Percentiles rank a stretch among this genome's conserved stretches.
Evolutionary conservation across 2,888 invertebrate genomes (phyloP).

Genomic region (Melieria picta): DNA sequence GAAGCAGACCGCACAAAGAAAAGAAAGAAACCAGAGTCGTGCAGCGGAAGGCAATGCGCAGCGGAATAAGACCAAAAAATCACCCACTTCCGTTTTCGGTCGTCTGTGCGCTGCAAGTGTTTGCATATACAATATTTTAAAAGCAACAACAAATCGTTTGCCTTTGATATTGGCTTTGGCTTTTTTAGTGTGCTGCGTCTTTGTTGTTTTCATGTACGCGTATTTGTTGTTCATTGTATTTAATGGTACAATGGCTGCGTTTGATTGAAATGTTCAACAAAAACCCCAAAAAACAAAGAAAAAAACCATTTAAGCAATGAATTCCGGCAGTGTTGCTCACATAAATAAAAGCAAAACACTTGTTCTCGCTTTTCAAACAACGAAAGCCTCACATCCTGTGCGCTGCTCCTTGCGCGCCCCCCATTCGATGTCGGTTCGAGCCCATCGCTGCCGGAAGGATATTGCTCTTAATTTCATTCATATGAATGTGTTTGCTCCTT

Average conservation of each 20-base stretch:
- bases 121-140: not conserved
- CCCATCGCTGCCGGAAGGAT: conserved; percentile 30
- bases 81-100: conserved; percentile 33
- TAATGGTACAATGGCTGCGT: not conserved
- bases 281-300: not conserved
- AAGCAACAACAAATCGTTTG: not conserved
- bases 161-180: no score
- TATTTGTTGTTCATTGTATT: no score
- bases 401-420: not conserved
- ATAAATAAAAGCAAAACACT: conserved; percentile 28
- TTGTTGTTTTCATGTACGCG: no score
- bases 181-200: no score
- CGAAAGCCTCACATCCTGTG: conserved; percentile 32
- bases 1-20: not conserved
- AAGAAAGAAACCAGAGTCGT: conserved; percentile 1
- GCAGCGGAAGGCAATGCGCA: not conserved
- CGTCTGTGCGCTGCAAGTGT: not conserved
- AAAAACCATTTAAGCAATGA: conserved; percentile 6
- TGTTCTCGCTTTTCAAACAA: conserved; percentile 31
- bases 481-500: not conserved
- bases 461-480: conserved; percentile 37
- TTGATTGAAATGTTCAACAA: not conserved
- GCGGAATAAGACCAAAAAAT: conserved; percentile 23
- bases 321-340: not conserved
- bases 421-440: not conserved